Conservation (phyloP, 1,140 invertebrate genomes). For the Tetranychus urticae region DNA sequence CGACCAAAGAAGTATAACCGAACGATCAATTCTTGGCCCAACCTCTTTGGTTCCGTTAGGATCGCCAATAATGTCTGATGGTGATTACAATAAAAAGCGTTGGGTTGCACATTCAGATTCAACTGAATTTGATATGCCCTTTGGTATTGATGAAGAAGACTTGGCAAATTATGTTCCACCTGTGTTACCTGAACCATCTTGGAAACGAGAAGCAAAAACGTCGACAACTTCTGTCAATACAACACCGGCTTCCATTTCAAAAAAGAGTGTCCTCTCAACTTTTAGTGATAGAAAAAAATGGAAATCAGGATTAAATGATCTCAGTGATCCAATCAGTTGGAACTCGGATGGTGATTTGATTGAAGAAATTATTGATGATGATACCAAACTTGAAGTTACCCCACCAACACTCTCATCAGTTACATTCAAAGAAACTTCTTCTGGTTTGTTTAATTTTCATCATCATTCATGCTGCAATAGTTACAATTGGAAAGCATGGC, state of each 20-base stretch:
- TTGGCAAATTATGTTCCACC: slow-evolving; percentile 5
- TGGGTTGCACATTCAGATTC: slow-evolving; percentile 4
- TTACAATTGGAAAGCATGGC: neutral
- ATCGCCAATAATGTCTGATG: neutral
- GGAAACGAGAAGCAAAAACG: neutral
- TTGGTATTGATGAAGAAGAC: slow-evolving; percentile 11
- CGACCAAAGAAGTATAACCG: neutral
- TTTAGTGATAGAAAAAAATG: neutral
- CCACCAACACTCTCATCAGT: neutral
- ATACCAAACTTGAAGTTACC: too few species aligned
- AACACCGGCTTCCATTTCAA: neutral
- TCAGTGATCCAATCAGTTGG: neutral
- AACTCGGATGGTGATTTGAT: neutral
- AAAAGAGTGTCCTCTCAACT: neutral
- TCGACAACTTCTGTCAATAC: neutral
- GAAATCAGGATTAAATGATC: neutral
- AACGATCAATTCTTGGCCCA: neutral
- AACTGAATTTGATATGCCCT: slow-evolving; percentile 8
- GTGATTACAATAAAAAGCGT: neutral
- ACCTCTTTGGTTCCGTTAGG: neutral
- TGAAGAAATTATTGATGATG: neutral
- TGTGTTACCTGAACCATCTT: neutral
- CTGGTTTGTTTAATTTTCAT: neutral
- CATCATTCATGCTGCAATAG: neutral
- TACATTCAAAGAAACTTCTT: neutral